Evolutionary conservation across 1,140 invertebrate species (phyloP).

Genomic region (Drosophila ficusphila): DNA sequence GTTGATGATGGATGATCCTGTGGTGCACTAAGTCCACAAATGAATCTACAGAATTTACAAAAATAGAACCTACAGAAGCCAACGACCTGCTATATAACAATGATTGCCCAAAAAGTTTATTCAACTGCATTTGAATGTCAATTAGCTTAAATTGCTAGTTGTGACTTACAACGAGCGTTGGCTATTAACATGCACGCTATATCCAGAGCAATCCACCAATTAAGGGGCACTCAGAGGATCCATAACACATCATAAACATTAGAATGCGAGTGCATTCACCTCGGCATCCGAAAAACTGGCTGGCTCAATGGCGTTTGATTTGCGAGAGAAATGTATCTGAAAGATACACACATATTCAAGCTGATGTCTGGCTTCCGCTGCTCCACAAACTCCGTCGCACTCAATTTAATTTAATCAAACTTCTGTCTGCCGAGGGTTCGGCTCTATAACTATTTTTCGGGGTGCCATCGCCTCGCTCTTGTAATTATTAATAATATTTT

Average conservation of each 20-base stretch:
- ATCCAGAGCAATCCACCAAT: conserved; percentile 53
- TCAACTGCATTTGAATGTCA: conserved; percentile 82
- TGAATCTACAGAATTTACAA: not conserved
- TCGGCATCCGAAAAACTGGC: conserved; percentile 32
- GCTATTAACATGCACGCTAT: conserved; percentile 62
- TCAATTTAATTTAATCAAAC: conserved; percentile 82
- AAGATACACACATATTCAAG: conserved; percentile 42
- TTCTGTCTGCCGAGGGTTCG: conserved; percentile 37
- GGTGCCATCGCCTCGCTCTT: conserved; percentile 43
- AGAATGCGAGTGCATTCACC: conserved; percentile 69
- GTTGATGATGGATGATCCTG: conserved; percentile 59
- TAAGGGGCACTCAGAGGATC: conserved; percentile 41
- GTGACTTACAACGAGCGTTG: conserved; percentile 66
- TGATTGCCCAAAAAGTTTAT: conserved; percentile 55
- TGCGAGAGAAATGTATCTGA: conserved; percentile 35
- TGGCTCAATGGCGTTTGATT: conserved; percentile 22
- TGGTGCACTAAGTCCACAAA: conserved; percentile 28
- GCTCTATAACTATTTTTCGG: conserved; percentile 63
- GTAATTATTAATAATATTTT: conserved; percentile 75
- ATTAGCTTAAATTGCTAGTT: conserved; percentile 78
- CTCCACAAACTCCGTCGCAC: conserved; percentile 58
- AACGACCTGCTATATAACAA: conserved; percentile 22
- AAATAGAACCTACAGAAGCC: not conserved
- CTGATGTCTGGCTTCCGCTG: conserved; percentile 41
- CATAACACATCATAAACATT: conserved; percentile 9